Evolutionary conservation across 2,797 vertebrate species (phyloP).

Genomic region (Pitangus sulphuratus): DNA sequence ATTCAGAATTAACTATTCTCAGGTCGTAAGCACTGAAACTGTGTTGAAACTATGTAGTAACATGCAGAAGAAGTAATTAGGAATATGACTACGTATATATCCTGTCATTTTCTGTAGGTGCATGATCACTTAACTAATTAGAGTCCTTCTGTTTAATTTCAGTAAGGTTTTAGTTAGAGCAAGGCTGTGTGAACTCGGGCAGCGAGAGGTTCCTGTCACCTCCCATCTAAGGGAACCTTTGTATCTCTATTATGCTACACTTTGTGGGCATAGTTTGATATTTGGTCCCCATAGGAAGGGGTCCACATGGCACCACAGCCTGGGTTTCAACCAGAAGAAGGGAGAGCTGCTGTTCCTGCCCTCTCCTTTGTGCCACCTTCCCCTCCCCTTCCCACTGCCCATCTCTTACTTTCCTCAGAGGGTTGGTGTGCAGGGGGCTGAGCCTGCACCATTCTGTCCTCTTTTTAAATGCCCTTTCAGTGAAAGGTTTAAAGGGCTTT

Average conservation of each 20-base stretch:
- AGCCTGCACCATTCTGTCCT: fast-evolving
- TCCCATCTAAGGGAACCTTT: background rate
- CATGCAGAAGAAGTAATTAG: background rate
- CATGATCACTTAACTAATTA: background rate
- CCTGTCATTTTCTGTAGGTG: fast-evolving
- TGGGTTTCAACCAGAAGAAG: background rate
- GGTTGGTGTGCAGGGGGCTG: fast-evolving
- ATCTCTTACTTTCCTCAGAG: background rate
- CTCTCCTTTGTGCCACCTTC: no score
- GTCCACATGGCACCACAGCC: background rate
- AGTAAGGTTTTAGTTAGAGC: background rate
- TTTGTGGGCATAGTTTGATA: background rate
- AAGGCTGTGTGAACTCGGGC: background rate
- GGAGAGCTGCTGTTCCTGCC: background rate
- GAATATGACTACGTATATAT: fast-evolving
- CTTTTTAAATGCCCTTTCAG: background rate
- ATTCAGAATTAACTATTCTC: background rate
- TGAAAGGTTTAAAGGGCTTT: background rate
- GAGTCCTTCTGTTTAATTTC: background rate
- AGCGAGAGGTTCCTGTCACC: background rate
- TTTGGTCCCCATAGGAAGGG: background rate
- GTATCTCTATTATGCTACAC: background rate
- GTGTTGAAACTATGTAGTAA: background rate
- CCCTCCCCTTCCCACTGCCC: background rate
- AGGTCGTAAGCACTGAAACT: background rate